phyloP scores from a whole-genome alignment of 92 coral and sea anemone genomes.

The Scolanthus callimorphus region DNA sequence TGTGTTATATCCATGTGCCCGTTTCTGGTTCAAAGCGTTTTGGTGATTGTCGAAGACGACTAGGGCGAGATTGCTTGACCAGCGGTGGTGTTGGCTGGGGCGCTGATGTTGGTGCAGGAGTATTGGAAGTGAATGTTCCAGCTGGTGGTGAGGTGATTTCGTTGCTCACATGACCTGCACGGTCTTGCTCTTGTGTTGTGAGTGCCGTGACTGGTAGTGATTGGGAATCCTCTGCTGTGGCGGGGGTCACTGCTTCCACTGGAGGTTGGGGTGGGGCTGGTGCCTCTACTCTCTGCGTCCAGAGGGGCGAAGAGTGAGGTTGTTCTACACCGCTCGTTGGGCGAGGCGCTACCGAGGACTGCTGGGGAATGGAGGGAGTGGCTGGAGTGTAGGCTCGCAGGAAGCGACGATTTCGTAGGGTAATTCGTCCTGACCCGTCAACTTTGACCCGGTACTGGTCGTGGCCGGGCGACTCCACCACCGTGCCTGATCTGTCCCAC shows the following conservation, averaged over 20 bases:
- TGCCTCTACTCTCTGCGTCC: neutral
- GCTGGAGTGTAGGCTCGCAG: slow-evolving; percentile 25
- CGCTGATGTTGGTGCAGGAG: slow-evolving; percentile 4
- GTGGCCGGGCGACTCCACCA: slow-evolving; percentile 21
- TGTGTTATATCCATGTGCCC: slow-evolving; percentile 39
- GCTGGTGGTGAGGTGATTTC: slow-evolving; percentile 15
- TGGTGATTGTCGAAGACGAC: slow-evolving; percentile 36
- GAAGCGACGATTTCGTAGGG: slow-evolving; percentile 29
- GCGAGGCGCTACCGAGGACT: slow-evolving; percentile 7
- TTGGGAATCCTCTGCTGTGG: too few relatives aligned
- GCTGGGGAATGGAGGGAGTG: slow-evolving; percentile 22
- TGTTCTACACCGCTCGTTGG: slow-evolving; percentile 2
- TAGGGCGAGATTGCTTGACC: slow-evolving; percentile 19
- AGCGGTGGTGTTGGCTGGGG: slow-evolving; percentile 10
- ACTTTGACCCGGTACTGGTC: slow-evolving; percentile 41
- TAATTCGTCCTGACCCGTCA: slow-evolving; percentile 43
- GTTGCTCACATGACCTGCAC: slow-evolving; percentile 4
- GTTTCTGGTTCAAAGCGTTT: slow-evolving; percentile 54
- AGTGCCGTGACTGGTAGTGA: slow-evolving; percentile 15
- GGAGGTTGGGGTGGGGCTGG: slow-evolving; percentile 1
- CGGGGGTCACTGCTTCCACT: too few relatives aligned
- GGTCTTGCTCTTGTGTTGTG: slow-evolving; percentile 12
- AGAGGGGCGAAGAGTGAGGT: neutral
- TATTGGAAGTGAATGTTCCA: slow-evolving; percentile 7
- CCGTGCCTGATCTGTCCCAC: slow-evolving; percentile 44